Percentiles rank a stretch among this genome's conserved stretches.
Evolutionary conservation across 2,888 invertebrate genomes (phyloP).

Genomic region (Litoditis marina): DNA sequence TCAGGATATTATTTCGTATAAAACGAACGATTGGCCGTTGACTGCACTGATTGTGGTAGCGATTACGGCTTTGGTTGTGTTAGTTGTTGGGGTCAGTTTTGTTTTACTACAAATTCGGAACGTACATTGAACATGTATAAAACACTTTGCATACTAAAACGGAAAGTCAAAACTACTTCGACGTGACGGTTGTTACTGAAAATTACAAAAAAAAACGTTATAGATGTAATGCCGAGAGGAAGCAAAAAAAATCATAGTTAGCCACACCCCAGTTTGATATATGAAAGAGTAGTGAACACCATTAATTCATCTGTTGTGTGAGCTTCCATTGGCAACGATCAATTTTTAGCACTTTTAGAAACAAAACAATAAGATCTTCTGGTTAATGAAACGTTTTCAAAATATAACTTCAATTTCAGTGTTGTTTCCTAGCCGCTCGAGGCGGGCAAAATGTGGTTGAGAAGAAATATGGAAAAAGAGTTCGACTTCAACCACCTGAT

Average conservation of each 20-base stretch:
- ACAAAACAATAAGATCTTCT: no score
- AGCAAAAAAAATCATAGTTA: no score
- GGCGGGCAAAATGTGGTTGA: constrained; percentile 6
- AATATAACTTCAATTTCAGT: constrained; percentile 2
- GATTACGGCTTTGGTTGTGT: constrained; percentile 31
- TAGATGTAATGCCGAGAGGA: no score
- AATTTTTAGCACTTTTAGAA: no score
- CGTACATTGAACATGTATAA: not conserved
- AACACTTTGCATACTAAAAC: not conserved
- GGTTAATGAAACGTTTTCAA: no score
- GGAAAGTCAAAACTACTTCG: no score
- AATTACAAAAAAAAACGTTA: not conserved
- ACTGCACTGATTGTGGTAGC: constrained; percentile 37
- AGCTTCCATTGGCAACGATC: no score
- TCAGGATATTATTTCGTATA: constrained; percentile 29
- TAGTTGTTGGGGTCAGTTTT: constrained; percentile 34
- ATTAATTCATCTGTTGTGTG: no score
- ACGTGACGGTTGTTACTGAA: not conserved
- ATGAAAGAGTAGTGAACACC: no score
- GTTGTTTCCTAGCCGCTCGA: constrained; percentile 3
- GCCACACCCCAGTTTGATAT: no score
- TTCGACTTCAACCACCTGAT: constrained; percentile 7
- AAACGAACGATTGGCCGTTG: constrained; percentile 36
- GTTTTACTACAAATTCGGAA: not conserved
- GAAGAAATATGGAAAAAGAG: not conserved